phyloP scores from a whole-genome alignment of 2,113 vertebrate species.

The rabbit (Oryctolagus cuniculus) region DNA sequence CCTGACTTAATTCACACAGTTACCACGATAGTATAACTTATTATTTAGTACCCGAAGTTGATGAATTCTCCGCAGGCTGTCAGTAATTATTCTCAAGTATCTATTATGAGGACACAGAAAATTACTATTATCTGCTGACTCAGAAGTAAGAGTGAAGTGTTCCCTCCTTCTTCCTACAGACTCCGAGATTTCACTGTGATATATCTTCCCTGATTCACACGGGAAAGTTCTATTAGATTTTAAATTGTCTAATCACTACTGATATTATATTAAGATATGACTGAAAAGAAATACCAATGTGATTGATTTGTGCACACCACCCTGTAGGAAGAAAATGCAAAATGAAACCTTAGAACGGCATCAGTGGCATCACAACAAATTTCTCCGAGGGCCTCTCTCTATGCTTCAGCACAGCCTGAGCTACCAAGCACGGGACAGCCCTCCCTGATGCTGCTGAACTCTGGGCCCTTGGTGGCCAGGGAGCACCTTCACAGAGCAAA shows the following conservation, averaged over 20 bases:
- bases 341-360: slow-evolving; percentile 1
- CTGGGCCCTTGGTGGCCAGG: neutral
- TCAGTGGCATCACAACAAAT: neutral
- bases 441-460: neutral
- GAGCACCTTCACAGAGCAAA: neutral
- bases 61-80: slow-evolving; percentile 83
- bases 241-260: slow-evolving; percentile 81
- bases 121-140: slow-evolving; percentile 76
- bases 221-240: slow-evolving; percentile 84
- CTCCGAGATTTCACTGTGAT: slow-evolving; percentile 71
- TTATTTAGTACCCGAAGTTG: slow-evolving; percentile 83
- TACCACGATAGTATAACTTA: slow-evolving; percentile 79
- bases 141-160: slow-evolving; percentile 54
- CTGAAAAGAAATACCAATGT: slow-evolving; percentile 75
- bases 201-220: slow-evolving; percentile 80
- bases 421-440: too few species aligned
- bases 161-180: slow-evolving; percentile 46
- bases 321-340: slow-evolving; percentile 49
- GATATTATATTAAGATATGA: slow-evolving; percentile 77
- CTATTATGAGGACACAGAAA: slow-evolving; percentile 83
- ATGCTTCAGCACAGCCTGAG: neutral
- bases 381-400: neutral
- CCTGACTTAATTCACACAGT: slow-evolving; percentile 83
- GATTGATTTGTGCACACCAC: slow-evolving; percentile 69
- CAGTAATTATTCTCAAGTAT: slow-evolving; percentile 85